Base-by-base conservation (phyloP, 2,888 invertebrate genomes). In the Spatulosminthurus flaviceps region DNA sequence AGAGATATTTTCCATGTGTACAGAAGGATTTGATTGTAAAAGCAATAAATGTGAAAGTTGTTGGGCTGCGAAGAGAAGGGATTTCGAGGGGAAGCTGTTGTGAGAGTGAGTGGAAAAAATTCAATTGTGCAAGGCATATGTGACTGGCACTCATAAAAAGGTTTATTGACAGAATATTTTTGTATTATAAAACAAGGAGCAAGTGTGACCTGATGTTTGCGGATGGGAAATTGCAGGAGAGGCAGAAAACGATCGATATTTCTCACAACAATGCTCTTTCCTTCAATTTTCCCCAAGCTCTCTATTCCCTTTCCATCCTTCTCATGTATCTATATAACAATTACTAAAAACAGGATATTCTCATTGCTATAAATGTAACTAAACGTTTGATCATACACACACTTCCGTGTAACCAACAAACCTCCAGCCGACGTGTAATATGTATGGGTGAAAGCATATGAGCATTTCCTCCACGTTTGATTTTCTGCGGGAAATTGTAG, bases 141-240 rank as follows among this genome's bases (percentile, higher is more conserved):
- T 19, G 51, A n/a, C 16, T 13, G 2, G 1, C 2, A 51, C 19
- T 51, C 51, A n/a, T 51, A 51, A 51, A 51, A 51, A 51, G 13
- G 51, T 51, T 51, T 51, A 51, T 51, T 51, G 51, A 51, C 16
- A 51, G 19, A 51, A 19, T 13, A 51, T 51, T 51, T 51, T n/a
- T 51, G 16, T 51, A 51, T 51, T 51, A 51, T 11, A 51, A 51
- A 51, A 51, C 51, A 13, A n/a, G n/a, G 16, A 19, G 7, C 19
- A 51, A 51, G 51, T 51, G 51, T 51, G 51, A 51, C 51, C n/a
- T 13, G 7, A 51, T 51, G 9, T 51, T 51, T 51, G 51, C n/a
- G 51, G 51, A 19, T 19, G 51, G 9, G 16, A 51, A 51, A 51
- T 51, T 19, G n/a, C 51, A 51, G 9, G 1, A n/a, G n/a, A 2